A percentile compares a stretch with the other conserved stretches of the same genome.
These are phyloP conservation scores for Lycia hirtaria DNA, from an alignment of 2,888 invertebrate species.

Conservation along the genomic window DNA sequence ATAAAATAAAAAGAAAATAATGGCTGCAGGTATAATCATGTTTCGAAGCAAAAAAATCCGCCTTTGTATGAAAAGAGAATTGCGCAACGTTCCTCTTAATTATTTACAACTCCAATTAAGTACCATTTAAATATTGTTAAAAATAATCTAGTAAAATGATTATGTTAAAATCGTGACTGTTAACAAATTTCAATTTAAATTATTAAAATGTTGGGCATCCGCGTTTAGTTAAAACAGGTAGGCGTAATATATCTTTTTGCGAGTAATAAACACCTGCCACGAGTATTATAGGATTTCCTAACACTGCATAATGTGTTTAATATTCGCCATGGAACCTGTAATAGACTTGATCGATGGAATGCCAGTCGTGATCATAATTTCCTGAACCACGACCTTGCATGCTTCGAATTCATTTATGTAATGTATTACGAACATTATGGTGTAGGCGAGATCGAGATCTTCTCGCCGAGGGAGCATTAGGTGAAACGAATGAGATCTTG, in stretches of 20 bases:
- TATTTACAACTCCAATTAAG: slow-evolving; percentile 7
- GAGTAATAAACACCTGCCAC: slow-evolving; percentile 19
- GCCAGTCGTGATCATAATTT: slow-evolving; percentile 45
- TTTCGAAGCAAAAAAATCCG: too few species aligned
- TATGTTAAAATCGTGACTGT: slow-evolving; percentile 10
- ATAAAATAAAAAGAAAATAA: too few species aligned
- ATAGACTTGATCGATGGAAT: slow-evolving; percentile 41
- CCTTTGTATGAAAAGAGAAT: too few species aligned
- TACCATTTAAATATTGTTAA: neutral
- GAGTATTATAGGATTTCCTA: slow-evolving; percentile 24
- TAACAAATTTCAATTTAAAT: neutral
- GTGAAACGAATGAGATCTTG: slow-evolving; percentile 29
- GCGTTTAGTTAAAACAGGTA: neutral
- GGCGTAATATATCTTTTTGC: slow-evolving; percentile 6
- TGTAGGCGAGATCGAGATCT: slow-evolving; percentile 23
- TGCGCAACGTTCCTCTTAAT: too few species aligned
- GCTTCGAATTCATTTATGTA: slow-evolving; percentile 47
- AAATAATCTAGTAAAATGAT: neutral
- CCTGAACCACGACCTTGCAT: slow-evolving; percentile 53
- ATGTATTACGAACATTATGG: slow-evolving; percentile 38
- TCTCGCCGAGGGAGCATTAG: slow-evolving; percentile 24
- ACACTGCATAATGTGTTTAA: slow-evolving; percentile 24
- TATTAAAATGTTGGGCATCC: slow-evolving; percentile 5
- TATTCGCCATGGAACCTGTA: slow-evolving; percentile 29
- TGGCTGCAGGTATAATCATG: too few species aligned